Evolutionary conservation across 2,888 invertebrate species (phyloP), one percentile per base, ranked within the genome.

Genomic region (Tanytarsus gracilentus): DNA sequence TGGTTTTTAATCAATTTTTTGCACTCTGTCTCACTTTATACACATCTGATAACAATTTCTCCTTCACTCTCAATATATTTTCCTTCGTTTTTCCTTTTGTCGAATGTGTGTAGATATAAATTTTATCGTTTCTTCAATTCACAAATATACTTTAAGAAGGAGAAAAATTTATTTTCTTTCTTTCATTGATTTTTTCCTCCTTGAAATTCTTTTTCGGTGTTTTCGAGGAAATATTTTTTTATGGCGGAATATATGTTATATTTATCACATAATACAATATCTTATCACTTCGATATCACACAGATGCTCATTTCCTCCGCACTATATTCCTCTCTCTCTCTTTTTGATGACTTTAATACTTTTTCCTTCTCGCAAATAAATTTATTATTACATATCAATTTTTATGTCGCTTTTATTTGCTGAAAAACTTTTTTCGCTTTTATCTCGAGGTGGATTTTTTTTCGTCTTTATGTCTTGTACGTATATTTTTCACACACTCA

Each of bases 251-350:
- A 40, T 49, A 59, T 49, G 48, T 49, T 59, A 59, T 48, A 40
- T 56, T 56, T 59, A 59, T 40, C 58, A 59, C 58, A 59, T 59
- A 59, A 59, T 59, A 59, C 58, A 49, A 59, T 33, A 59, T 48
- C 58, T 59, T 59, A 59, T 59, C 58, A 59, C 58, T 59, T 59
- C 40, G 36, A 56, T 56, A 56, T 56, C 55, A 56, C 55, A 56
- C 55, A 56, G 55, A 56, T 56, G 55, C 55, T 56, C 26, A n/a
- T 26, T 23, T 49, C 4, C 49, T 29, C 6, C 9, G 6, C 49
- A 14, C n/a, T 16, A 16, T 40, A 16, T 16, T 7, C 18, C 40
- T 3, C 8, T 40, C 14, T 14, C 29, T 23, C 18, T 16, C 21
- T 44, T 44, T 21, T 21, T 21, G 44, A 44, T 21, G n/a, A 11